These are phyloP conservation scores for Athrips mouffetella DNA, from an alignment of 2,888 invertebrate species.

Conservation along the genomic window DNA sequence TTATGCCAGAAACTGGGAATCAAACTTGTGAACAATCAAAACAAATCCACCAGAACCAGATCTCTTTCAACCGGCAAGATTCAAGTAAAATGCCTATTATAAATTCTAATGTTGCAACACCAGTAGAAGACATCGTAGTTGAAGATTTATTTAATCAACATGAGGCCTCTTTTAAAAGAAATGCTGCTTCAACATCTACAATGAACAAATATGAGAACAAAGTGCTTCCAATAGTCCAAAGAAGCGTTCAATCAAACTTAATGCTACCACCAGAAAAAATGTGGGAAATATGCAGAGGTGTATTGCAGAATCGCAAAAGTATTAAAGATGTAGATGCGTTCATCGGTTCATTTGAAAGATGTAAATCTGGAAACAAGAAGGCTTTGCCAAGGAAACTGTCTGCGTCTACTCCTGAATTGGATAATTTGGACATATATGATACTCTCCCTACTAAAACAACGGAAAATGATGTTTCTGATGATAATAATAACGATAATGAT, in stretches of 20 bases:
- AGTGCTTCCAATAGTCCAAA: neutral
- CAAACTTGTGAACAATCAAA: neutral
- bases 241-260: conserved; percentile 2
- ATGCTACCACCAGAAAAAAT: conserved; percentile 32
- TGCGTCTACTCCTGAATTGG: conserved; percentile 1
- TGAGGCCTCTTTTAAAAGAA: neutral
- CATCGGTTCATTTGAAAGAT: conserved; percentile 16
- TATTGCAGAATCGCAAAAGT: conserved; percentile 33
- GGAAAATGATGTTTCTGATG: neutral
- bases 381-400: conserved; percentile 3
- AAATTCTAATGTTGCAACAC: neutral
- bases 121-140: neutral
- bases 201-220: neutral
- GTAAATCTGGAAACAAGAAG: conserved; percentile 8
- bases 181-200: neutral
- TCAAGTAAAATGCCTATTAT: neutral
- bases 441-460: neutral
- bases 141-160: neutral
- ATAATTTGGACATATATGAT: neutral
- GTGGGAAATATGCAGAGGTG: conserved; percentile 32
- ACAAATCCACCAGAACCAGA: neutral
- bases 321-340: conserved; percentile 35
- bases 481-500: neutral
- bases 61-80: neutral
- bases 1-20: neutral